These are phyloP conservation scores for Trogon melanurus DNA, from an alignment of 2,113 vertebrate species.

Conservation along the genomic window DNA sequence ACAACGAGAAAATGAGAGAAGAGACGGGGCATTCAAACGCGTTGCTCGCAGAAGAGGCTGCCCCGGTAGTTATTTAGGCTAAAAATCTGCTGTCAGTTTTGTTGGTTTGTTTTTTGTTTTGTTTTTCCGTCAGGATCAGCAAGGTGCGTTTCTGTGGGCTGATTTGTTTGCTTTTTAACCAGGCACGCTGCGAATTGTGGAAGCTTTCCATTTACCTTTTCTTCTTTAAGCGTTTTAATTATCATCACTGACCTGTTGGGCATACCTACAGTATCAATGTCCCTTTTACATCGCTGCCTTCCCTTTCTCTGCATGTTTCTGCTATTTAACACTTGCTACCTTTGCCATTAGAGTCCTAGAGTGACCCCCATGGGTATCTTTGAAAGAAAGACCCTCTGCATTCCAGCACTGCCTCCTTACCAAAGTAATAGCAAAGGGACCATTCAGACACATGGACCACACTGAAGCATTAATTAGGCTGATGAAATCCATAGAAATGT, in stretches of 20 bases:
- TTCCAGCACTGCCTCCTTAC: conserved; percentile 87
- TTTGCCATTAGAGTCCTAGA: conserved; percentile 66
- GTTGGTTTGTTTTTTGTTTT: background rate
- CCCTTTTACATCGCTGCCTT: conserved; percentile 35
- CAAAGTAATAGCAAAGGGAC: conserved; percentile 72
- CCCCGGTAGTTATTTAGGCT: background rate
- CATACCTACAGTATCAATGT: conserved; percentile 59
- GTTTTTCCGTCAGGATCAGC: background rate
- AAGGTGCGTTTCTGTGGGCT: background rate
- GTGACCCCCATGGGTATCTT: conserved; percentile 78
- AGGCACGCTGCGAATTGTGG: conserved; percentile 1
- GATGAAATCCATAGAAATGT: conserved; percentile 85
- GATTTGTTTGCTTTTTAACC: conserved; percentile 18
- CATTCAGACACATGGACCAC: conserved; percentile 82
- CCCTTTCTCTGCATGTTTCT: conserved; percentile 44
- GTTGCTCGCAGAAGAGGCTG: background rate
- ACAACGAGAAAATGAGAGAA: background rate
- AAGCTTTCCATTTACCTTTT: conserved; percentile 44
- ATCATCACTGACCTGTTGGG: conserved; percentile 58
- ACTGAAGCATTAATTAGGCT: conserved; percentile 88
- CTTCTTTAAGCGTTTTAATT: conserved; percentile 52
- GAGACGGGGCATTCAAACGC: background rate
- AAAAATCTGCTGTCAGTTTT: conserved; percentile 17
- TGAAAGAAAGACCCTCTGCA: conserved; percentile 83
- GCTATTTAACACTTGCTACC: conserved; percentile 64